Base-by-base conservation (phyloP, 2,113 vertebrate species). In the Paradoxurus hermaphroditus region DNA sequence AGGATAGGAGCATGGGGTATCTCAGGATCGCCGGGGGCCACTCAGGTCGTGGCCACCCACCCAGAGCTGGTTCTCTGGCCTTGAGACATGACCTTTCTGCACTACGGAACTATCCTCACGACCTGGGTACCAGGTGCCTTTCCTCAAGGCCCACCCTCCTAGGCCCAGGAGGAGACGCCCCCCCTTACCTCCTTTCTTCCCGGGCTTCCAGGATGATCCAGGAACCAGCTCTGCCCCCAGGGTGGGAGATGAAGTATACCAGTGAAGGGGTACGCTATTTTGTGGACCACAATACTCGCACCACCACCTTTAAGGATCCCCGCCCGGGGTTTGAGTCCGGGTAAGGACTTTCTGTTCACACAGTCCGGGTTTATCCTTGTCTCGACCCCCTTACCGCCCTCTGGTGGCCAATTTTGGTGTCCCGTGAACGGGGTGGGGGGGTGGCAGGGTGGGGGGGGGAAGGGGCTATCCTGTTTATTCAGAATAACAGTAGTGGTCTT, bases 221-320 rank as follows among this genome's bases (percentile, higher is more conserved):
- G 99, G 99, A 99, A 97, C 99, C 99, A 34, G 99, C 99, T 1
- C 98, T 99, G 98, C 99, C 99, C 1, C 99, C 99, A 0, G 99
- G 99, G 95, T 99, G 99, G 99, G 99, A 99, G 99, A 99, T 99
- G 99, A 99, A 99, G 97, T 99, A 99, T 98, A 99, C 99, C 7
- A 99, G 99, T 0, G 99, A 99, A 98, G 99, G 99, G 3, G 99
- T 99, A 93, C 99, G 99, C 83, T 99, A 99, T 98, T 99, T 99
- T 5, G 99, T 99, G 98, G 99, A 99, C 98, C 99, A 99, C 99
- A 99, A 99, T 97, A 99, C 99, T 14, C 99, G 99, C 93, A 99
- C 99, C 98, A 99, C 99, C 98, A 99, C 99, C 98, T 99, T 99
- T 99, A 99, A 99, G 98, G 99, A 99, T 98, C 99, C 99, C 0